These are phyloP conservation scores for Mycogona germanica DNA, from an alignment of 2,888 invertebrate genomes.

Conservation along the genomic window DNA sequence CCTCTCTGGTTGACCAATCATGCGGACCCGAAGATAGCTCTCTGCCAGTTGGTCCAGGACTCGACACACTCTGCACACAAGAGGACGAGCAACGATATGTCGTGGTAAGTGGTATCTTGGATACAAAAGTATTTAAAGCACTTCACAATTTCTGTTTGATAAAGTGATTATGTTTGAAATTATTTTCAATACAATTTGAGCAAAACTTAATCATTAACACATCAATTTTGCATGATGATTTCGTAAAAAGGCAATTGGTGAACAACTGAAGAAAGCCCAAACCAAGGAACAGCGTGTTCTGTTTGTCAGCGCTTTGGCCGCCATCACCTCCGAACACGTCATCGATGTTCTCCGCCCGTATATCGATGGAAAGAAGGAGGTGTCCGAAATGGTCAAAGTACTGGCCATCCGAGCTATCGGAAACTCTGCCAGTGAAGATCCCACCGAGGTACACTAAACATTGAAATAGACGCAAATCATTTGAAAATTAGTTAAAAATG, in stretches of 20 bases:
- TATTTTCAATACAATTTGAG: too few species aligned
- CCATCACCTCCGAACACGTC: background rate
- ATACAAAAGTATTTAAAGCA: too few species aligned
- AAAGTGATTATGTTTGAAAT: too few species aligned
- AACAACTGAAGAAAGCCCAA: background rate
- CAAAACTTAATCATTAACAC: too few species aligned
- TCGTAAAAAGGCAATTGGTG: slow-evolving; percentile 1
- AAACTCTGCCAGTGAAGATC: background rate
- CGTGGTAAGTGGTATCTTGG: slow-evolving; percentile 4
- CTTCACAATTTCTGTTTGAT: too few species aligned
- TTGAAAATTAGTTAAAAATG: too few species aligned
- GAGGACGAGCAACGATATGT: background rate
- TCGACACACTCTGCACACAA: slow-evolving; percentile 1
- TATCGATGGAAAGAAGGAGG: background rate
- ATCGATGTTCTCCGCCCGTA: slow-evolving; percentile 2
- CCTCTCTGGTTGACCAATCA: background rate
- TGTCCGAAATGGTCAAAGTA: slow-evolving; percentile 1
- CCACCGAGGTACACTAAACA: too few species aligned
- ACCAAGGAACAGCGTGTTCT: background rate
- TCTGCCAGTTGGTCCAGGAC: slow-evolving; percentile 4
- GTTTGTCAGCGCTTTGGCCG: background rate
- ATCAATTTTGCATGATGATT: too few species aligned
- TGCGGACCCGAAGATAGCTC: slow-evolving; percentile 4
- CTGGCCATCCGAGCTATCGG: background rate
- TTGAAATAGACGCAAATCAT: too few species aligned